Base-by-base conservation (phyloP, 2,797 vertebrate genomes). In the Tolypeutes matacus region DNA sequence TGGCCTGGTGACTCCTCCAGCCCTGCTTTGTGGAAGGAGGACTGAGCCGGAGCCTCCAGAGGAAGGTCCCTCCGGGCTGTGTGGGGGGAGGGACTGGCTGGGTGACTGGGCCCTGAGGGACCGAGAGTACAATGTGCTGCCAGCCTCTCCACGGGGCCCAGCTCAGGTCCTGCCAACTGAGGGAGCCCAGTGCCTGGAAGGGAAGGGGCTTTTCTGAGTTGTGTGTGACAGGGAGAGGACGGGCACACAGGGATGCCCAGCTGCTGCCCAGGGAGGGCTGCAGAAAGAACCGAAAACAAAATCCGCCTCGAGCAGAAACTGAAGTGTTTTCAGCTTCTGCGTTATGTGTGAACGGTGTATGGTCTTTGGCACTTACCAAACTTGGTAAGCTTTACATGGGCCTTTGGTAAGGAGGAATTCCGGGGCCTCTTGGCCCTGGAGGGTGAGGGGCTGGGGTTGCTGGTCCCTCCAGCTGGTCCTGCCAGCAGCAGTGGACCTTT, bases 1-100 rank as follows among this genome's bases (percentile, higher is more conserved):
- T 5, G 12, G 62, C 14, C 8, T 5, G 0, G 2, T 4, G 21
- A 77, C 11, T 56, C 34, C 46, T 39, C 76, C 2, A 6, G 5
- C 58, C 23, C 31, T 46, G 76, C 9, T 65, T 31, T 64, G 69
- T 39, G 77, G 56, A 34, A 18, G 4, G 39, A 88, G 42, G 39
- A n/a, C 46, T 53, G 64, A 87, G 51, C 21, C 64, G 17, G 58
- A 65, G 64, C 12, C 31, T 65, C 27, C 29, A 65, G 62, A 15
- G 14, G 62, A 14, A 3, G 31, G 62, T 31, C 31, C n/a, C 10
- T n/a, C 1, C 2, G 0, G 25, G 14, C 62, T 13, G 29, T 7
- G 13, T 21, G 46, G 42, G 58, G 58, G 36, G 6, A 36, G 23
- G 14, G 23, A 3, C 5, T 34, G 69, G 23, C 62, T 60, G 12